Evolutionary conservation across 2,113 vertebrate genomes (phyloP).

Genomic region (Chitala chitala): DNA sequence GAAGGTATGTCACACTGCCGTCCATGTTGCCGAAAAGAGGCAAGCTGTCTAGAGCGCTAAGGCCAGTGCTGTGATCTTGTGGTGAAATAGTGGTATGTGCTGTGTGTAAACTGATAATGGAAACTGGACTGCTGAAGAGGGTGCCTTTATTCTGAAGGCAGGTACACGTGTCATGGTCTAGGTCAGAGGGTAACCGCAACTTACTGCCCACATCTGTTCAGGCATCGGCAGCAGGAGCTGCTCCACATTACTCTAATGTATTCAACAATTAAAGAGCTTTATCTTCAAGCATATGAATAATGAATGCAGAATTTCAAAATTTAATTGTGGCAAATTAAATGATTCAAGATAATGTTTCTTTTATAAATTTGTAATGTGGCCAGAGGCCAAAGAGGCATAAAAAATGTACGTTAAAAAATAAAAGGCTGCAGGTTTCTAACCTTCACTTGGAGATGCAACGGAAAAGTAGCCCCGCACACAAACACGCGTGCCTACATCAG

Average conservation of each 20-base stretch:
- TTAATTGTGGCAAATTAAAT: slow-evolving; percentile 77
- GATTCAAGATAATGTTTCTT: slow-evolving; percentile 79
- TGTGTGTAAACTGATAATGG: no score
- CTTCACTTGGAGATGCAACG: slow-evolving; percentile 7
- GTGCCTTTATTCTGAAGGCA: no score
- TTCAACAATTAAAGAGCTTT: slow-evolving; percentile 74
- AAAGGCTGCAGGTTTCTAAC: slow-evolving; percentile 28
- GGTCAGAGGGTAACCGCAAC: slow-evolving; percentile 58
- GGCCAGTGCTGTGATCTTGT: no score
- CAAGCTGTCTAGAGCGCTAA: no score
- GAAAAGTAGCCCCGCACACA: background rate
- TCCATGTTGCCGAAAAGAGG: no score
- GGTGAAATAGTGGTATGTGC: no score
- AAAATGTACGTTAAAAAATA: slow-evolving; percentile 45
- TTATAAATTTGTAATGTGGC: slow-evolving; percentile 71
- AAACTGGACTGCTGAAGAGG: no score
- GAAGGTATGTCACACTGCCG: no score
- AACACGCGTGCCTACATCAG: no score
- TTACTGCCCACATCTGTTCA: slow-evolving; percentile 53
- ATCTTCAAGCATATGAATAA: slow-evolving; percentile 73
- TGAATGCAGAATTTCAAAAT: slow-evolving; percentile 67
- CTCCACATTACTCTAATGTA: slow-evolving; percentile 71
- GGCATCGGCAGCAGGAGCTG: slow-evolving; percentile 30
- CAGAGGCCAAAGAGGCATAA: slow-evolving; percentile 31
- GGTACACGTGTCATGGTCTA: no score